Evolutionary conservation across 2,888 invertebrate species (phyloP).

Genomic region (Prosopocoilus inquinatus): DNA sequence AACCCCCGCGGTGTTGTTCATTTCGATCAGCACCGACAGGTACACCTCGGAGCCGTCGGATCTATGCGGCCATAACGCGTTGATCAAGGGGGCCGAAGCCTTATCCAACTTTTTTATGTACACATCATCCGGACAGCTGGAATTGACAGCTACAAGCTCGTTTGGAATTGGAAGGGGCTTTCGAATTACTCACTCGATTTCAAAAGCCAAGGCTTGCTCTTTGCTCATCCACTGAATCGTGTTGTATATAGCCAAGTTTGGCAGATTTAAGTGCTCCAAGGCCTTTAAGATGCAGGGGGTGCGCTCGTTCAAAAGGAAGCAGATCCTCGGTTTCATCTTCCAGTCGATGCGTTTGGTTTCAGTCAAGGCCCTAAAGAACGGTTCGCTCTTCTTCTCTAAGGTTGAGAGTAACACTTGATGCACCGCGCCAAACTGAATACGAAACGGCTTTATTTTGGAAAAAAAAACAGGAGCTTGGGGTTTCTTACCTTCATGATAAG

Average conservation of each 20-base stretch:
- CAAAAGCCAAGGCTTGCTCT: slow-evolving; percentile 28
- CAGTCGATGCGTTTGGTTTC: slow-evolving; percentile 38
- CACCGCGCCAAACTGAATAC: no score
- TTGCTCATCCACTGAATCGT: slow-evolving; percentile 11
- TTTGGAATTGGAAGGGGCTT: neutral
- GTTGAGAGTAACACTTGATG: no score
- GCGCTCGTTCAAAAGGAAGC: slow-evolving; percentile 32
- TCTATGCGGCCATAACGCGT: slow-evolving; percentile 43
- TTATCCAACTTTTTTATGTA: slow-evolving; percentile 38
- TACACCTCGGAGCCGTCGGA: slow-evolving; percentile 37
- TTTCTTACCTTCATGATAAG: slow-evolving; percentile 28
- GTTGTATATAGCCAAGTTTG: slow-evolving; percentile 3
- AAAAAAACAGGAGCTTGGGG: no score
- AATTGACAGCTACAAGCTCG: slow-evolving; percentile 18
- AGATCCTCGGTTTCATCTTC: slow-evolving; percentile 30
- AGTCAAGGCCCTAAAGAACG: slow-evolving; percentile 31
- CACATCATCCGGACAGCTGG: slow-evolving; percentile 41
- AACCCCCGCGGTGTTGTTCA: slow-evolving; percentile 45
- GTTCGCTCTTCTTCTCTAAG: slow-evolving; percentile 30
- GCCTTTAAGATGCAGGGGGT: slow-evolving; percentile 28
- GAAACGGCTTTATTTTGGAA: no score
- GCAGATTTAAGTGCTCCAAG: slow-evolving; percentile 25
- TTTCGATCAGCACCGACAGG: slow-evolving; percentile 37
- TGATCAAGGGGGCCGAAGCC: slow-evolving; percentile 37
- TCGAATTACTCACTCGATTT: slow-evolving; percentile 29